phyloP scores from a whole-genome alignment of 2,113 vertebrate species.

The Dolichallabes microphthalmus region DNA sequence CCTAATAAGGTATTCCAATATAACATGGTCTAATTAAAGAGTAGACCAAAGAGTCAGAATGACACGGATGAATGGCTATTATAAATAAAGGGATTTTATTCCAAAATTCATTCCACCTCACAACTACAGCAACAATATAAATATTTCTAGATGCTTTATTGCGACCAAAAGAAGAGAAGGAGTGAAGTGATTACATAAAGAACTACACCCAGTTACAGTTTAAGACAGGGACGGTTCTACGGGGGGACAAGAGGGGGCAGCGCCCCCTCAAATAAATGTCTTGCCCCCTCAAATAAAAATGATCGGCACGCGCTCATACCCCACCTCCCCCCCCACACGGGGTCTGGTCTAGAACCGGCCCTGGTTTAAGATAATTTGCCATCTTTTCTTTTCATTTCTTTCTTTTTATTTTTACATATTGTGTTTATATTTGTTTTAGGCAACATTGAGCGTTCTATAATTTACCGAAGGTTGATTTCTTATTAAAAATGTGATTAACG shows the following conservation, averaged over 20 bases:
- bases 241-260: too few relatives aligned
- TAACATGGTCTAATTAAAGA: slow-evolving; percentile 8
- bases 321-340: too few relatives aligned
- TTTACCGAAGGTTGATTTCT: too few relatives aligned
- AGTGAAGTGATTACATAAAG: background rate
- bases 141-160: slow-evolving; percentile 18
- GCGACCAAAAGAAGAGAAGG: background rate
- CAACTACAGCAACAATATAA: background rate
- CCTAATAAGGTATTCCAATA: background rate
- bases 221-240: too few relatives aligned
- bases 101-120: background rate
- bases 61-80: background rate
- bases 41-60: background rate
- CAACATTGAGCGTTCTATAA: too few relatives aligned
- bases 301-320: too few relatives aligned
- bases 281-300: too few relatives aligned
- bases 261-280: too few relatives aligned
- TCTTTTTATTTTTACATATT: background rate
- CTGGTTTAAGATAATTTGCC: too few relatives aligned
- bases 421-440: background rate
- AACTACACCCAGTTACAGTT: background rate
- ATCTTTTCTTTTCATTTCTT: background rate
- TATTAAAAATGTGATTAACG: too few relatives aligned
- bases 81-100: slow-evolving; percentile 12
- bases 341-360: too few relatives aligned